A percentile compares a stretch with the other conserved stretches of the same genome.
phyloP scores from a whole-genome alignment of 1,140 invertebrate species.

The Monochamus saltuarius region DNA sequence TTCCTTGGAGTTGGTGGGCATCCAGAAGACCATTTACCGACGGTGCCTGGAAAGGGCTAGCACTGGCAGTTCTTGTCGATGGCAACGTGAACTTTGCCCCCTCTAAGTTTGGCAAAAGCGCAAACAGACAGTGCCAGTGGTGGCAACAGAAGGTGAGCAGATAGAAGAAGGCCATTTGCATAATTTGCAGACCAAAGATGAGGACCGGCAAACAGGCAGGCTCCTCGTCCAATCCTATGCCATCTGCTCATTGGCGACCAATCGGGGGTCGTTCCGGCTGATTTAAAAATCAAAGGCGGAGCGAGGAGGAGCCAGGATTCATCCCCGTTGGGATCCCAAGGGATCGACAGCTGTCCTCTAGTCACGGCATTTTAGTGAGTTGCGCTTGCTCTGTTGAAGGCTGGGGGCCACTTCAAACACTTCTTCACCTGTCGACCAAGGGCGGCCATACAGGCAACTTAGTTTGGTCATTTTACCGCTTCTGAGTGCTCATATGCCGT shows the following conservation, averaged over 20 bases:
- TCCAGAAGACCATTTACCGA: too few relatives aligned
- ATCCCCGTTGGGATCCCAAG: conserved; percentile 9
- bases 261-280: neutral
- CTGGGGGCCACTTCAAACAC: conserved; percentile 10
- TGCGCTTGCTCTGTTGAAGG: conserved; percentile 15
- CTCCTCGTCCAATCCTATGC: conserved; percentile 7
- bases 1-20: too few relatives aligned
- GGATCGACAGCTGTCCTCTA: conserved; percentile 24
- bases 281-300: neutral
- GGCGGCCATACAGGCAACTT: conserved; percentile 18
- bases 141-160: conserved; percentile 16
- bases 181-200: conserved; percentile 23
- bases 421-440: conserved; percentile 8
- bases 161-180: conserved; percentile 22
- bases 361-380: conserved; percentile 4
- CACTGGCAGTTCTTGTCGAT: conserved; percentile 12
- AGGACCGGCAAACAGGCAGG: conserved; percentile 18
- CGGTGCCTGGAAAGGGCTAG: conserved; percentile 14
- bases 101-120: conserved; percentile 19
- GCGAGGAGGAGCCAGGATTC: conserved; percentile 3
- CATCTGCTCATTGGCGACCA: conserved; percentile 5
- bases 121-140: conserved; percentile 18
- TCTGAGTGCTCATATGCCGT: too few relatives aligned
- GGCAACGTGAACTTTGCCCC: conserved; percentile 22
- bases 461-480: conserved; percentile 10